Conservation (phyloP, 2,797 vertebrate species). For the Picus viridis region DNA sequence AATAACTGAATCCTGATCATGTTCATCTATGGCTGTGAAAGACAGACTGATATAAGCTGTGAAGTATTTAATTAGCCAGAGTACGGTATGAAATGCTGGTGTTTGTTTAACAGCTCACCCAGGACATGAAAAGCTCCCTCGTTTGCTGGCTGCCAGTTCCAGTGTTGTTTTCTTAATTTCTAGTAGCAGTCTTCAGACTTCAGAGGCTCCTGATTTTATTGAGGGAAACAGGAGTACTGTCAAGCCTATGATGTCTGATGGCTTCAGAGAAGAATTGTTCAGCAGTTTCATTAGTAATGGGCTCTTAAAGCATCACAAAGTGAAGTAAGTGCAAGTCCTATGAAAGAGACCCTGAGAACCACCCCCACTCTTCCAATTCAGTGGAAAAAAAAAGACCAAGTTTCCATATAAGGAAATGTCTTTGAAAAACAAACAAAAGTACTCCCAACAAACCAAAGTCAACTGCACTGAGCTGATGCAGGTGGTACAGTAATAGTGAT, state of each 20-base stretch:
- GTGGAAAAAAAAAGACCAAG: not conserved
- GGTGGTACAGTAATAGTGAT: constrained; percentile 19
- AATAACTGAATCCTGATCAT: not conserved
- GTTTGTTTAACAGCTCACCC: not conserved
- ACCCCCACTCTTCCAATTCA: not conserved
- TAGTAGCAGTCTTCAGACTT: not conserved
- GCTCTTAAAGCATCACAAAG: not conserved
- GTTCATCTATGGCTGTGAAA: not conserved
- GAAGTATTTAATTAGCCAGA: not conserved
- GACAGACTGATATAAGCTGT: not conserved
- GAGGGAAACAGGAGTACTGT: not conserved
- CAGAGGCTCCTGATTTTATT: not conserved
- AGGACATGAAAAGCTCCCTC: not conserved
- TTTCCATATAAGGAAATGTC: not conserved
- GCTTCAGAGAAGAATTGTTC: not conserved
- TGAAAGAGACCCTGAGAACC: not conserved
- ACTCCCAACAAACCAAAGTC: not conserved
- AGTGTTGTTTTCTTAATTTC: not conserved
- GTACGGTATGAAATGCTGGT: not conserved
- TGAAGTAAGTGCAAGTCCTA: not conserved
- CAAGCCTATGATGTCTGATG: not conserved
- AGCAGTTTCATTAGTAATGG: not conserved
- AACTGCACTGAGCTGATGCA: not conserved
- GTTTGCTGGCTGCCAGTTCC: not conserved
- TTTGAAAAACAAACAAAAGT: not conserved